Evolutionary conservation across 2,113 vertebrate genomes (phyloP), one percentile per base, ranked within the genome.

Genomic region (Myotis lucifugus): DNA sequence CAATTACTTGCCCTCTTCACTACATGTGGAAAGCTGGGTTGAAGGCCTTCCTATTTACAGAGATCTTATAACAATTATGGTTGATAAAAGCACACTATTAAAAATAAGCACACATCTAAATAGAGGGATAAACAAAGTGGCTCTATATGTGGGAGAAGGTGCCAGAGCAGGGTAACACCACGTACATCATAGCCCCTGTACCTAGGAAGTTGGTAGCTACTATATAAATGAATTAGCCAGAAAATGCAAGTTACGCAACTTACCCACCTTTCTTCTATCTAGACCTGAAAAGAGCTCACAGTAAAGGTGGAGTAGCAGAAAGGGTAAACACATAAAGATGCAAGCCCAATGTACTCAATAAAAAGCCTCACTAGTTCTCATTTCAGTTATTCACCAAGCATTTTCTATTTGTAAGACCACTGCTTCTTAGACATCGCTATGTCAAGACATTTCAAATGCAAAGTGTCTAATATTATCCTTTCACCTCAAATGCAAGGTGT

Each of bases 51-150:
- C 92, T 90, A 85, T 69, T 74, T 81, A 94, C 11, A 90, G 21
- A 90, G 37, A 72, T 86, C 40, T 82, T 61, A 42, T 61, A 81
- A 85, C 27, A 90, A 89, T 42, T 72, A 37, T 34, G 69, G 52
- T 17, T 73, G 29, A 78, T 46, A 78, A 82, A 82, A 70, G 64
- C 61, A 50, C 17, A 91, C 29, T 87, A 88, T 74, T 52, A 76
- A 88, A 95, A 88, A 77, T 70, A 85, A 91, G 69, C 25, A 91
- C 5, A 90, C 27, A 87, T 10, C 54, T 92, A 86, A 72, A 73
- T 21, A 61, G 10, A 87, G 19, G 14, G 37, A 82, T 29, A 94
- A 93, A 91, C 23, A 66, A 88, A 87, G 18, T 69, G 21, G 29
- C 52, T 85, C 18, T 8, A 59, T 17, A 70, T 18, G 19, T 81